These are phyloP conservation scores for Lagenorhynchus albirostris DNA, from an alignment of 2,113 vertebrate genomes.

Conservation along the genomic window DNA sequence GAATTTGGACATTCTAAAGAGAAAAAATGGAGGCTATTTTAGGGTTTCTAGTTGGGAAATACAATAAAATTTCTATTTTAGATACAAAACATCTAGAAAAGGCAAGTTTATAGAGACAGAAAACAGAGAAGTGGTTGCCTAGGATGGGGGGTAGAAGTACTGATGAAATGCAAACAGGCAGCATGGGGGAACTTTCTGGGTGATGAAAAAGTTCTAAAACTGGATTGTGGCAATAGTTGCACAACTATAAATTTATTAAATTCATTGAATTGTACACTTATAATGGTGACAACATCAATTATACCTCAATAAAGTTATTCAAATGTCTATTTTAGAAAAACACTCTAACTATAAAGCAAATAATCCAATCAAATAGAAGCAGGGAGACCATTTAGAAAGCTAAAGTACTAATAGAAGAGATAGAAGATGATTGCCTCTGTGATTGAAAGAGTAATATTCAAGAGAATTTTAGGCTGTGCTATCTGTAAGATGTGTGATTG, in stretches of 20 bases:
- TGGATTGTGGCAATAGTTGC: not conserved
- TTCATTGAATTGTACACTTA: not conserved
- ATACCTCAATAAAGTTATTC: not conserved
- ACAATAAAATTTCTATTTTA: constrained; percentile 19
- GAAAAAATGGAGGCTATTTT: not conserved
- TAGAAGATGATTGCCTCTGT: not conserved
- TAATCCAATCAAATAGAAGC: not conserved
- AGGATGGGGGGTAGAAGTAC: not conserved
- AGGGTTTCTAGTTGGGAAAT: not conserved
- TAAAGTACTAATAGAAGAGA: not conserved
- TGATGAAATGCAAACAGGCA: not conserved
- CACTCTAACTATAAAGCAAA: not conserved
- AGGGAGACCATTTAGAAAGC: not conserved
- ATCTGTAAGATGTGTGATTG: not conserved
- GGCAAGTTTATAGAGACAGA: not conserved
- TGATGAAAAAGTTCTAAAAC: not conserved
- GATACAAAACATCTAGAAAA: not conserved
- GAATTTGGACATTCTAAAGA: not conserved
- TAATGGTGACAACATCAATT: not conserved
- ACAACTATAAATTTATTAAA: not conserved
- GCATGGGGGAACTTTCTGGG: not conserved
- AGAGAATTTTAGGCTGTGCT: not conserved
- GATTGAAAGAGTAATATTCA: not conserved
- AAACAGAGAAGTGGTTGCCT: not conserved
- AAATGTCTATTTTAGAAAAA: not conserved